Conservation (phyloP, 2,888 invertebrate genomes). For the Sarcophaga variegata region DNA sequence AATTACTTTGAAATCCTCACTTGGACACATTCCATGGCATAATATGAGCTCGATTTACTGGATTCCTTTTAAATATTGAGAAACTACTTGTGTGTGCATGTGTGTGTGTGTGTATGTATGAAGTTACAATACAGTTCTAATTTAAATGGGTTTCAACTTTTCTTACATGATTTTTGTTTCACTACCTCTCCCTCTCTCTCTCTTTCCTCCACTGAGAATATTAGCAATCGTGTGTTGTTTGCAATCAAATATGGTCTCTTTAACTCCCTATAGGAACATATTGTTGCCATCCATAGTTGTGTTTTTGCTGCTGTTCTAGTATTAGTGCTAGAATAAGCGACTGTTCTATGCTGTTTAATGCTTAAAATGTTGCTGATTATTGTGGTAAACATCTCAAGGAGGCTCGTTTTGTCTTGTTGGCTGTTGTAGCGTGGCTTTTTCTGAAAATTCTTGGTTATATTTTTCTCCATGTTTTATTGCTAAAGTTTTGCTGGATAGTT, state of each 20-base stretch:
- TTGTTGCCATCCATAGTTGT: background rate
- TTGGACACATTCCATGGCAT: slow-evolving; percentile 80
- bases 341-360: slow-evolving; percentile 34
- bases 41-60: slow-evolving; percentile 81
- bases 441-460: slow-evolving; percentile 42
- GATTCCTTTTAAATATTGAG: slow-evolving; percentile 72
- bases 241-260: slow-evolving; percentile 7
- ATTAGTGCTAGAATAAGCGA: background rate
- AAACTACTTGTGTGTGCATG: no score
- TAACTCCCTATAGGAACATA: background rate
- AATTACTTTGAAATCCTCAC: slow-evolving; percentile 80
- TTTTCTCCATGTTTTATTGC: slow-evolving; percentile 40
- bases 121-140: no score
- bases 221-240: slow-evolving; percentile 16
- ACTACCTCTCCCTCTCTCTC: background rate
- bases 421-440: slow-evolving; percentile 44
- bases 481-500: slow-evolving; percentile 1
- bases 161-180: background rate
- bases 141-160: no score
- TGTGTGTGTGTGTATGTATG: no score
- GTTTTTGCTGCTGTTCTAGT: background rate
- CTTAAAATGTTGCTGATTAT: slow-evolving; percentile 5
- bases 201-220: background rate
- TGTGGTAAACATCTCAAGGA: slow-evolving; percentile 46
- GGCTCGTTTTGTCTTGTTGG: slow-evolving; percentile 57